Percentiles rank a stretch among this genome's conserved stretches.
Evolutionary conservation across 2,113 vertebrate species (phyloP).

Genomic region (Onychostruthus taczanowskii): DNA sequence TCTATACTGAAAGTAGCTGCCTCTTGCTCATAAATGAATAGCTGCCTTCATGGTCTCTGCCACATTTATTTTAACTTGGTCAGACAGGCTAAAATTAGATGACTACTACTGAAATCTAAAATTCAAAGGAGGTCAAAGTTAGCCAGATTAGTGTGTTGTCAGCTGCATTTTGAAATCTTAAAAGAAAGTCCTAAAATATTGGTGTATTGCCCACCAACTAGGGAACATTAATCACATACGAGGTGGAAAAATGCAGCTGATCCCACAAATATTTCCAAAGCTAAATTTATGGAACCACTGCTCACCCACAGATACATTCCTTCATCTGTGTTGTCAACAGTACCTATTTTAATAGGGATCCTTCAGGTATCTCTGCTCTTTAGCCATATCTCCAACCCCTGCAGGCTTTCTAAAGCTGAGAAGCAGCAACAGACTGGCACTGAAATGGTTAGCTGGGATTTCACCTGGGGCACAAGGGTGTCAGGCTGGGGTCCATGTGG

Average conservation of each 20-base stretch:
- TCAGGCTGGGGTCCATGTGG: neutral
- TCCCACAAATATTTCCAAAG: neutral
- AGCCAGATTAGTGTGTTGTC: neutral
- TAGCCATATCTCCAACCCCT: neutral
- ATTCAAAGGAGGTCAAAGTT: neutral
- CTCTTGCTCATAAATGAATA: neutral
- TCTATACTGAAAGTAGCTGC: neutral
- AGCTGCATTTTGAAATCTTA: neutral
- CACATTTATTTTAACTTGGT: slow-evolving; percentile 16
- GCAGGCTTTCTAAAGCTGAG: neutral
- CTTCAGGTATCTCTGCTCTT: neutral
- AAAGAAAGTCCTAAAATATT: neutral
- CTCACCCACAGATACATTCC: neutral
- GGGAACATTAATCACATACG: neutral
- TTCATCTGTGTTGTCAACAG: neutral
- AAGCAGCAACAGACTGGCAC: neutral
- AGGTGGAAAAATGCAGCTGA: neutral
- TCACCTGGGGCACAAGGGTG: neutral
- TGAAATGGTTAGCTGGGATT: neutral
- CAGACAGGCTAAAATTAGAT: neutral
- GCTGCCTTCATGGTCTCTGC: neutral
- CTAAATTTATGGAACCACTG: neutral
- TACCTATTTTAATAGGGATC: neutral
- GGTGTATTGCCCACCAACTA: neutral
- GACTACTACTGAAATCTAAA: neutral